phyloP scores from a whole-genome alignment of 1,140 invertebrate species.

The Harpegnathos saltator region DNA sequence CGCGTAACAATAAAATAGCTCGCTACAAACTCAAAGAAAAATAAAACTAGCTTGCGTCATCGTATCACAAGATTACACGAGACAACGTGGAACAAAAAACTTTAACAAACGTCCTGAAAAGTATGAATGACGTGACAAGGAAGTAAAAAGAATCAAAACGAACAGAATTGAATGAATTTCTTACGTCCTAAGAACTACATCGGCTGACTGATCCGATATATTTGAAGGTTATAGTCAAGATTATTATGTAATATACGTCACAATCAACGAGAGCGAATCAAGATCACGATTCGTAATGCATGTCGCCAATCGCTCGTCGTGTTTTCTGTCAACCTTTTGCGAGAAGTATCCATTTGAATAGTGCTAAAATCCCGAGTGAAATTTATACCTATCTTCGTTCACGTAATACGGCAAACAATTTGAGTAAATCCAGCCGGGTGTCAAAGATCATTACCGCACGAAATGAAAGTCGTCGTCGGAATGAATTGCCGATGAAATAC shows the following conservation, averaged over 20 bases:
- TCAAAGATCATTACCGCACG: no score
- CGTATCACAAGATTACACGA: no score
- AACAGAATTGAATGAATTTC: neutral
- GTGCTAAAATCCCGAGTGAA: slow-evolving; percentile 3
- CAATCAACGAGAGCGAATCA: neutral
- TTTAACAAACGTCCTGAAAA: neutral
- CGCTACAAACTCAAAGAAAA: no score
- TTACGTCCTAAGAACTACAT: slow-evolving; percentile 15
- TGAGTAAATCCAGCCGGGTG: no score
- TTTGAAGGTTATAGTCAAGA: slow-evolving; percentile 3
- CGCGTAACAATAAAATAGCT: no score
- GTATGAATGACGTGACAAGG: neutral
- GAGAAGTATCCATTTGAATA: neutral
- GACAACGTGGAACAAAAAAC: neutral
- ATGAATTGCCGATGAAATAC: no score
- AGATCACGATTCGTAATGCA: neutral
- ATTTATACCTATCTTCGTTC: no score
- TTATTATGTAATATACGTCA: slow-evolving; percentile 29
- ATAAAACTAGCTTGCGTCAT: no score
- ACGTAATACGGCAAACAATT: no score
- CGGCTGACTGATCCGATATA: neutral
- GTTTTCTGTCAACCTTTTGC: neutral
- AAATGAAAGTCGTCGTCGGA: no score
- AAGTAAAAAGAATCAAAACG: neutral
- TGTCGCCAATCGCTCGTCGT: neutral